A percentile compares a stretch with the other conserved stretches of the same genome.
phyloP scores from a whole-genome alignment of 2,797 vertebrate species.

The Lemur catta region DNA sequence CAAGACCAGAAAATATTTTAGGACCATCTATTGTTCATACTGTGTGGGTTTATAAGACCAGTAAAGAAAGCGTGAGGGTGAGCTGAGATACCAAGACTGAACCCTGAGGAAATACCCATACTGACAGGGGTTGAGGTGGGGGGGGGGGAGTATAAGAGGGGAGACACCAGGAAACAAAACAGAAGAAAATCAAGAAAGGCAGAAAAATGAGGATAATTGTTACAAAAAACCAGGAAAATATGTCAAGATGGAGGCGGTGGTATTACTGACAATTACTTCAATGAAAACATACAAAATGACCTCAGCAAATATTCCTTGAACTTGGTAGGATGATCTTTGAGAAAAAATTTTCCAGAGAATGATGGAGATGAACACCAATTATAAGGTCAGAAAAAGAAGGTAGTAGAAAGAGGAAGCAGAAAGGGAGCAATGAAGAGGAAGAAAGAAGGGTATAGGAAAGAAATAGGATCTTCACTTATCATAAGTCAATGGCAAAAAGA shows the following conservation, averaged over 20 bases:
- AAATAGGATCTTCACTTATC: not conserved
- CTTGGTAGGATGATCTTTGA: not conserved
- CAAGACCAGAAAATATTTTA: not conserved
- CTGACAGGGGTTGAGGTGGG: not conserved
- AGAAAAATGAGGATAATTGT: not conserved
- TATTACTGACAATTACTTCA: not conserved
- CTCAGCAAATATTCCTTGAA: conserved; percentile 18
- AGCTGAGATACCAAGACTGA: not conserved
- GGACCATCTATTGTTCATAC: not conserved
- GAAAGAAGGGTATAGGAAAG: not conserved
- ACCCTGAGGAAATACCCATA: not conserved
- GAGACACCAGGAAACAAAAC: not conserved
- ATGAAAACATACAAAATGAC: conserved; percentile 36
- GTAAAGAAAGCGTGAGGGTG: not conserved
- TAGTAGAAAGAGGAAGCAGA: not conserved
- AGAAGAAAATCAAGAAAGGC: not conserved
- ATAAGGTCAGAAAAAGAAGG: not conserved
- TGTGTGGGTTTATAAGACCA: not conserved
- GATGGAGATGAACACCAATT: not conserved
- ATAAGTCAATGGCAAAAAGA: not conserved
- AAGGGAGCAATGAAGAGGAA: not conserved
- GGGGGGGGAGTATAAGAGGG: rapidly evolving
- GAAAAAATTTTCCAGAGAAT: not conserved
- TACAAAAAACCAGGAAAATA: not conserved
- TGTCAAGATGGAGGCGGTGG: not conserved